A percentile compares a stretch with the other conserved stretches of the same genome.
These are phyloP conservation scores for Ophiothrix spiculata DNA, from an alignment of 35 echinoderm and acorn worm species.

Conservation along the genomic window DNA sequence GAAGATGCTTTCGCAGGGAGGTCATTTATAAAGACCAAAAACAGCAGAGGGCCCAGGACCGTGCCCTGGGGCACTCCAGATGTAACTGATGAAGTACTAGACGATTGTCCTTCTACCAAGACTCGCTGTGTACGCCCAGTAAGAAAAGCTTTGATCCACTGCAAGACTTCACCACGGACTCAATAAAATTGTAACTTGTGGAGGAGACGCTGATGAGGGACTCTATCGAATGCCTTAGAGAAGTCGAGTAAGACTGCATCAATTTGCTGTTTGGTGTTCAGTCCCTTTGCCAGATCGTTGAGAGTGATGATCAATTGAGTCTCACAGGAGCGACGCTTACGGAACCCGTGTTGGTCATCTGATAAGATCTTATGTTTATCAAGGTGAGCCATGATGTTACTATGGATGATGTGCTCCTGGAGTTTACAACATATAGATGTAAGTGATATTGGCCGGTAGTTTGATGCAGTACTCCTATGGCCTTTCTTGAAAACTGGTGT, in stretches of 20 bases:
- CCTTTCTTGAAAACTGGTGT: too few relatives aligned
- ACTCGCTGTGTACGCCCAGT: slow-evolving; percentile 10
- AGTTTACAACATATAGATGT: neutral
- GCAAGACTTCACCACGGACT: slow-evolving; percentile 5
- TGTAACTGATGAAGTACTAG: neutral
- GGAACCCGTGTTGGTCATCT: slow-evolving; percentile 15
- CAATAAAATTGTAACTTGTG: slow-evolving; percentile 29
- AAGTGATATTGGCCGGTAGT: too few relatives aligned
- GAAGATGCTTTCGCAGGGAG: too few relatives aligned
- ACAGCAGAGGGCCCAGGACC: too few relatives aligned
- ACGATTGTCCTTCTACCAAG: slow-evolving; percentile 26
- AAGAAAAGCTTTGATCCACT: slow-evolving; percentile 39
- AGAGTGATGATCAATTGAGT: slow-evolving; percentile 10
- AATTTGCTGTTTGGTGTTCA: neutral
- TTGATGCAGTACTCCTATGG: too few relatives aligned
- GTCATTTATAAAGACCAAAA: too few relatives aligned
- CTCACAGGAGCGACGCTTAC: slow-evolving; percentile 19
- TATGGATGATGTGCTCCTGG: neutral
- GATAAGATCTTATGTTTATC: slow-evolving; percentile 10
- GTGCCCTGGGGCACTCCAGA: slow-evolving; percentile 33
- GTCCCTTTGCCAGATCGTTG: slow-evolving; percentile 24
- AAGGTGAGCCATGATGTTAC: neutral
- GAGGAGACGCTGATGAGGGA: neutral
- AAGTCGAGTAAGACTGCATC: too few relatives aligned
- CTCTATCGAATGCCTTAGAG: too few relatives aligned